A percentile compares a stretch with the other conserved stretches of the same genome.
phyloP scores from a whole-genome alignment of 2,113 vertebrate species.

The Aphelocoma coerulescens region DNA sequence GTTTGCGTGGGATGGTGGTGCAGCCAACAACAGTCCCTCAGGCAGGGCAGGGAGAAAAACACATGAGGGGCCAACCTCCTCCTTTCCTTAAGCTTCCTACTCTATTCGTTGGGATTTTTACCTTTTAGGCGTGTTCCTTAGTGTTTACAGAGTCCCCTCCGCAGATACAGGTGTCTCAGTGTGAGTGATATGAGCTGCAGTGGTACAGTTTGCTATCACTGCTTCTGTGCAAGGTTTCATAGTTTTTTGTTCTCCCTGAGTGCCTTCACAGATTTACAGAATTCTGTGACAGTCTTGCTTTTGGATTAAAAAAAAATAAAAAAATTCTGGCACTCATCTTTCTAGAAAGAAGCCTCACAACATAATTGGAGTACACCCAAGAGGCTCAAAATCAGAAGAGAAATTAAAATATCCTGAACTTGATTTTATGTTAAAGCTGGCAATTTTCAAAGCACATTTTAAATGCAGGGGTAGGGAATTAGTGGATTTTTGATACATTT shows the following conservation, averaged over 20 bases:
- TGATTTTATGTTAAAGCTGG: background rate
- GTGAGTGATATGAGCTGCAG: background rate
- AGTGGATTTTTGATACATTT: background rate
- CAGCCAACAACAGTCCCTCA: background rate
- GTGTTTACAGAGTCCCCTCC: background rate
- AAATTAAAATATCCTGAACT: background rate
- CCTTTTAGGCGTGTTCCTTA: background rate
- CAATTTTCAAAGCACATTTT: background rate
- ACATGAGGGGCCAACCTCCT: background rate
- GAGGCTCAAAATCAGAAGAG: background rate
- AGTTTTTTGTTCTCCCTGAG: background rate
- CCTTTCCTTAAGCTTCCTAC: background rate
- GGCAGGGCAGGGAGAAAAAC: background rate
- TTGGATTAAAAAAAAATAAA: background rate
- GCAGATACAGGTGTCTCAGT: background rate
- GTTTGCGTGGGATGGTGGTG: background rate
- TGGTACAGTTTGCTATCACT: background rate
- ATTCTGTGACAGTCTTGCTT: background rate
- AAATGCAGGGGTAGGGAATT: background rate
- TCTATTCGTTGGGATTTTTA: background rate
- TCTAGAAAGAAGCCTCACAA: background rate
- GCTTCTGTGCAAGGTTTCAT: background rate
- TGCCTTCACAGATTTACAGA: background rate
- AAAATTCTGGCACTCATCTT: background rate
- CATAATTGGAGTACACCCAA: background rate